Evolutionary conservation across 2,113 vertebrate genomes (phyloP).

Genomic region (Pandion haliaetus): DNA sequence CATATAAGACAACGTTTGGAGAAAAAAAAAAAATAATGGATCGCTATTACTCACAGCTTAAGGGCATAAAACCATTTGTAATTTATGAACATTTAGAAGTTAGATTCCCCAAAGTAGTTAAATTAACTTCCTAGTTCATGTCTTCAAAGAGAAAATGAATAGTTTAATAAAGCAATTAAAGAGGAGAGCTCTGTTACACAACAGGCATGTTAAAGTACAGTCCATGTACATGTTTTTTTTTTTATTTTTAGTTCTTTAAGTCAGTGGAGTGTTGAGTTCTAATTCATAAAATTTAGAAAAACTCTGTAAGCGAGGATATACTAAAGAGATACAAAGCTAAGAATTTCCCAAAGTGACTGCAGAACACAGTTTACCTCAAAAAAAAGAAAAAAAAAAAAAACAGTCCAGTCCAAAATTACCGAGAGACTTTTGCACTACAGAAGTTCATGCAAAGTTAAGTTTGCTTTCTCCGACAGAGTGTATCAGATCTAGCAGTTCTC

Average conservation of each 20-base stretch:
- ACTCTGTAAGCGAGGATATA: neutral
- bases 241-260: conserved; percentile 6
- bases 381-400: neutral
- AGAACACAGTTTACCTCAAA: neutral
- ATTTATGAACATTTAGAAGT: conserved; percentile 67
- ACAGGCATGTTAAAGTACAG: neutral
- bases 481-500: neutral
- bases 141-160: conserved; percentile 64
- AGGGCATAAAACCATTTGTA: conserved; percentile 57
- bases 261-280: neutral
- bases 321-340: neutral
- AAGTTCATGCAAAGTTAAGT: neutral
- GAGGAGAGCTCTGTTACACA: conserved; percentile 39
- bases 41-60: conserved; percentile 41
- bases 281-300: neutral
- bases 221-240: neutral
- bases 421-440: neutral
- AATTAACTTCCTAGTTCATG: conserved; percentile 51
- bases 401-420: neutral
- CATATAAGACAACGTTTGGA: neutral
- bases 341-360: neutral
- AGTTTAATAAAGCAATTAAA: conserved; percentile 70
- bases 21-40: neutral
- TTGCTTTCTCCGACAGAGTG: neutral
- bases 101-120: conserved; percentile 57